Evolutionary conservation across 1,140 invertebrate species (phyloP).

Genomic region (Drosophila repletoides): DNA sequence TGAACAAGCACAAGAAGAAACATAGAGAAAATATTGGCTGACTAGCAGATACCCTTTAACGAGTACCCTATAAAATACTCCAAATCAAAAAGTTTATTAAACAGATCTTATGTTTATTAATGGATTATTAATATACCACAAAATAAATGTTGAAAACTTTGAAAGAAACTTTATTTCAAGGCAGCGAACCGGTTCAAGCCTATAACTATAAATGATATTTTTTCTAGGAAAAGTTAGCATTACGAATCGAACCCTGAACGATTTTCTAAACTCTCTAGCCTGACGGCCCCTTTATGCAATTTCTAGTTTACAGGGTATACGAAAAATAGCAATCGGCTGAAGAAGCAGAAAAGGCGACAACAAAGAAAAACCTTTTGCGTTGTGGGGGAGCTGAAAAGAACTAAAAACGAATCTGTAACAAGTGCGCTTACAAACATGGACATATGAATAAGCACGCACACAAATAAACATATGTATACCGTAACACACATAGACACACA

Average conservation of each 20-base stretch:
- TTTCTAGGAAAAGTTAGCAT: too few species aligned
- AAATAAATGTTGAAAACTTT: not conserved
- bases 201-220: too few species aligned
- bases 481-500: not conserved
- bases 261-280: too few species aligned
- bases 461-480: too few species aligned
- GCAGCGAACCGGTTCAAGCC: too few species aligned
- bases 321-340: slow-evolving; percentile 2
- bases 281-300: not conserved
- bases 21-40: not conserved
- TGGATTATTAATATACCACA: too few species aligned
- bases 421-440: slow-evolving; percentile 39
- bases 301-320: slow-evolving; percentile 12
- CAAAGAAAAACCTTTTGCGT: slow-evolving; percentile 38
- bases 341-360: slow-evolving; percentile 21
- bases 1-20: slow-evolving; percentile 48
- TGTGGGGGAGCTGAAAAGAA: slow-evolving; percentile 18
- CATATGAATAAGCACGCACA: slow-evolving; percentile 8
- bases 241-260: too few species aligned
- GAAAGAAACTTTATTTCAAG: not conserved
- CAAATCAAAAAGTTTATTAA: not conserved
- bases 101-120: not conserved
- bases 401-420: slow-evolving; percentile 59
- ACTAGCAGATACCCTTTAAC: not conserved
- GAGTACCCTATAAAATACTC: too few species aligned